A percentile compares a stretch with the other conserved stretches of the same genome.
These are phyloP conservation scores for Rhabdophis nuchalis DNA, from an alignment of 2,797 vertebrate genomes.

Conservation along the genomic window DNA sequence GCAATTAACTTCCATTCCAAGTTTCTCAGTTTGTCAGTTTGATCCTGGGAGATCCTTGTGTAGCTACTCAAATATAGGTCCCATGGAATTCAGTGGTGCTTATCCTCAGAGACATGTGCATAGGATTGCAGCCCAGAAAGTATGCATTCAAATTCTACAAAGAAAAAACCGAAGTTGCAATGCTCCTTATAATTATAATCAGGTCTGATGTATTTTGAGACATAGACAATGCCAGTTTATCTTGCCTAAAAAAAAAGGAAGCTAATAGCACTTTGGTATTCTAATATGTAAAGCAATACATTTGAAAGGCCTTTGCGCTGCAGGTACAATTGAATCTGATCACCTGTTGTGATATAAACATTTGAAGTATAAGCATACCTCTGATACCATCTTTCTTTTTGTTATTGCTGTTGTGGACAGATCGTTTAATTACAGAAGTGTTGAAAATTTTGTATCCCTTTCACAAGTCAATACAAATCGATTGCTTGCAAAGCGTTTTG, in stretches of 20 bases:
- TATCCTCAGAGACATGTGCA: neutral
- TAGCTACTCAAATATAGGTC: neutral
- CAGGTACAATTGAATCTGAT: neutral
- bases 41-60: neutral
- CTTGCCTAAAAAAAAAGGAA: neutral
- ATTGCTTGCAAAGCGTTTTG: neutral
- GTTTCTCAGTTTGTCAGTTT: neutral
- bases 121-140: neutral
- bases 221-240: neutral
- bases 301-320: neutral
- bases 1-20: slow-evolving; percentile 15
- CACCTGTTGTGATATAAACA: neutral
- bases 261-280: neutral
- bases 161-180: slow-evolving; percentile 3
- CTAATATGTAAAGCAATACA: neutral
- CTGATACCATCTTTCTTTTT: neutral
- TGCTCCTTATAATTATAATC: neutral
- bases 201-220: neutral
- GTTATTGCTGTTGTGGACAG: neutral
- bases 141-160: neutral
- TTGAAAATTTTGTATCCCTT: neutral
- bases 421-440: slow-evolving; percentile 6
- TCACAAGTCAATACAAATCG: neutral
- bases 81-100: neutral
- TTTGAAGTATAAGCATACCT: neutral